Conservation (phyloP, 2,888 invertebrate species). For the Rhaphigaster nebulosa region DNA sequence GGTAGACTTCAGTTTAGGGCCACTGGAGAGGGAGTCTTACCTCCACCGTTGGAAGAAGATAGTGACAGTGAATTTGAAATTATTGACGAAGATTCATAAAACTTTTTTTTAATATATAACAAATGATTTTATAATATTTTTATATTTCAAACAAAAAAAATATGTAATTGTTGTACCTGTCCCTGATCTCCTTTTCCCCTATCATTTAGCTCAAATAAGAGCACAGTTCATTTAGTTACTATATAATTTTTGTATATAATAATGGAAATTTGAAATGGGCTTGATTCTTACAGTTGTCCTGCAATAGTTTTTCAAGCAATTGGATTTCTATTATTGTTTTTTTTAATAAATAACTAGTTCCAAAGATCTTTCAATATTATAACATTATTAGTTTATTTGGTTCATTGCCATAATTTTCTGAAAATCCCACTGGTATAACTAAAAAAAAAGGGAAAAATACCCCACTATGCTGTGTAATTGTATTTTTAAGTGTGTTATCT, state of each 20-base stretch:
- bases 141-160: conserved; percentile 14
- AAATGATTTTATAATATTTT: conserved; percentile 14
- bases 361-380: not conserved
- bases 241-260: not conserved
- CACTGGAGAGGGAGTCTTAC: conserved; percentile 40
- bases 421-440: not conserved
- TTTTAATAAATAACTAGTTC: not conserved
- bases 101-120: not conserved
- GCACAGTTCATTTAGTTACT: not conserved
- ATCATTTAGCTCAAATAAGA: not conserved
- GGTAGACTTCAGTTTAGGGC: conserved; percentile 55
- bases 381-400: not conserved
- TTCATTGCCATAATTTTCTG: not conserved
- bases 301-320: not conserved
- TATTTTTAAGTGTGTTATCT: not conserved
- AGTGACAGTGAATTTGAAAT: conserved; percentile 64
- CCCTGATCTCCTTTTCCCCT: conserved; percentile 27
- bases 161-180: conserved; percentile 31
- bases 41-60: conserved; percentile 58
- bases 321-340: not conserved
- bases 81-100: conserved; percentile 60
- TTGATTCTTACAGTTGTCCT: not conserved
- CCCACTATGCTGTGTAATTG: not conserved
- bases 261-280: not conserved
- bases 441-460: not conserved